phyloP scores from a whole-genome alignment of 2,888 invertebrate genomes.

The Hydropsyche betteni region DNA sequence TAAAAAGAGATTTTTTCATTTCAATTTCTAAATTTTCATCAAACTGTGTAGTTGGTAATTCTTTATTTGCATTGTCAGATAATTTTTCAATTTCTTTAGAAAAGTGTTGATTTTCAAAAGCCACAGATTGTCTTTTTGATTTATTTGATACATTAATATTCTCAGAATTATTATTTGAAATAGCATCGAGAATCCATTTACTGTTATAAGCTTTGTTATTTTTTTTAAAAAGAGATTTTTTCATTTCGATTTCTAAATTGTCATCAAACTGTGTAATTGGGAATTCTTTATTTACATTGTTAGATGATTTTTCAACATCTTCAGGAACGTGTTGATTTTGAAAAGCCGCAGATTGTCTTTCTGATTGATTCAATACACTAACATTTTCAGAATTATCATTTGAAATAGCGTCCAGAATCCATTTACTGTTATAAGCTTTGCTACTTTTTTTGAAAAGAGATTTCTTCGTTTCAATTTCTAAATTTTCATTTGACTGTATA shows the following conservation, averaged over 20 bases:
- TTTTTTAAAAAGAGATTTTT: conserved; percentile 35
- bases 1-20: conserved; percentile 34
- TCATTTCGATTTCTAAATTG: neutral
- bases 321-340: neutral
- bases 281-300: neutral
- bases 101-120: neutral
- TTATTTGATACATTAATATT: neutral
- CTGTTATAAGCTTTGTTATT: conserved; percentile 4
- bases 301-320: neutral
- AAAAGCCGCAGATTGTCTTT: neutral
- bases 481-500: too few relatives aligned
- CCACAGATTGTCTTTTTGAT: neutral
- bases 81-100: neutral
- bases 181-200: conserved; percentile 40
- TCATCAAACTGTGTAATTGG: neutral
- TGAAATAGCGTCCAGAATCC: conserved; percentile 43
- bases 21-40: neutral
- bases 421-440: conserved; percentile 5
- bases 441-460: conserved; percentile 35
- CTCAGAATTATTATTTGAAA: conserved; percentile 27
- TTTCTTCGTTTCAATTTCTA: neutral
- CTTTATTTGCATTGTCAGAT: neutral
- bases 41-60: neutral
- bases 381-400: neutral
- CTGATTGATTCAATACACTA: neutral